Conservation (phyloP, 2,888 invertebrate genomes). For the Temnothorax ravouxi region DNA sequence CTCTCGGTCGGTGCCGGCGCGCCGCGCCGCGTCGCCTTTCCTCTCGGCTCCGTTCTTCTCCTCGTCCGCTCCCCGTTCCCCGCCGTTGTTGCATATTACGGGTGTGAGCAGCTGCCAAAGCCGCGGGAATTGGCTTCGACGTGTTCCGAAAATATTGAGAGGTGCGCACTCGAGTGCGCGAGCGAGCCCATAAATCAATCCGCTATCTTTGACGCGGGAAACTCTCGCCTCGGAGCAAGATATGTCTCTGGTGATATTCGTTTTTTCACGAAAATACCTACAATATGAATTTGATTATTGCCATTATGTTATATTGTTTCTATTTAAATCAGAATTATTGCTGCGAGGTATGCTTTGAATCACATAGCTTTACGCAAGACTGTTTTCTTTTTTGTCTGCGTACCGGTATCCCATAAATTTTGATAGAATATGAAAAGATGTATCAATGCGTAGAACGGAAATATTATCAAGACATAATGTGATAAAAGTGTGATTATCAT, state of each 20-base stretch:
- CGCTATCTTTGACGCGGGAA: conserved; percentile 59
- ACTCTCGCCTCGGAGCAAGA: conserved; percentile 8
- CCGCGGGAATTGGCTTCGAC: conserved; percentile 72
- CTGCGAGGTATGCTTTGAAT: not conserved
- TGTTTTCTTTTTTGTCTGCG: not conserved
- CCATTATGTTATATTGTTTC: conserved; percentile 4
- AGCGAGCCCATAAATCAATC: conserved; percentile 67
- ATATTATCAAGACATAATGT: not conserved
- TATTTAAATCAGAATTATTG: not conserved
- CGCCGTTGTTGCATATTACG: conserved; percentile 69
- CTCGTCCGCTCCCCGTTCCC: not conserved
- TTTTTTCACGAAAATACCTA: conserved; percentile 3
- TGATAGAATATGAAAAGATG: not conserved
- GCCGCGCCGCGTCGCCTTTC: conserved; percentile 19
- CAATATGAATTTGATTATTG: conserved; percentile 28
- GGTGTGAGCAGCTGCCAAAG: conserved; percentile 72
- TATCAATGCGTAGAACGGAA: not conserved
- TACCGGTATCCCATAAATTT: not conserved
- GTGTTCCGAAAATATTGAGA: conserved; percentile 73
- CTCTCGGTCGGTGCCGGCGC: conserved; percentile 60
- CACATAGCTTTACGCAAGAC: not conserved
- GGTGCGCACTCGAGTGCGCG: conserved; percentile 53
- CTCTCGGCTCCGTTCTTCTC: conserved; percentile 18
- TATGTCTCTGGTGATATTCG: not conserved
- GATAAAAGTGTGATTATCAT: not conserved